Percentiles rank a stretch among this genome's conserved stretches.
These are phyloP conservation scores for Austrolebias charrua DNA, from an alignment of 2,797 vertebrate species.

Conservation along the genomic window DNA sequence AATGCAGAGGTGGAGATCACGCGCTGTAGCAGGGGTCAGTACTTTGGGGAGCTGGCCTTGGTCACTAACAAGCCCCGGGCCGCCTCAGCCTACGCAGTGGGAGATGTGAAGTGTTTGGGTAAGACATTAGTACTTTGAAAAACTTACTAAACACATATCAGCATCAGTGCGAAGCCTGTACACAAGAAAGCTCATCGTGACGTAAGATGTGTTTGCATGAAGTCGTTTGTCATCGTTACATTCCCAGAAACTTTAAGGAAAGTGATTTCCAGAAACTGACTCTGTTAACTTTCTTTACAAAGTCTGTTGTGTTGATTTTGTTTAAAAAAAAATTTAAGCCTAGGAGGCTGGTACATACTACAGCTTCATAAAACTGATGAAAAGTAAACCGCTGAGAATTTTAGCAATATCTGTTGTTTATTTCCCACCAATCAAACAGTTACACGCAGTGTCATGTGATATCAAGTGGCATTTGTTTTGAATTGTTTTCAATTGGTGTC, in stretches of 20 bases:
- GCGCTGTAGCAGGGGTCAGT: slow-evolving; percentile 92
- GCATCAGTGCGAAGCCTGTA: neutral
- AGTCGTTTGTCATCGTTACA: neutral
- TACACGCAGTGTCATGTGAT: slow-evolving; percentile 6
- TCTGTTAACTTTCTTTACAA: neutral
- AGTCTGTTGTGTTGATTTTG: neutral
- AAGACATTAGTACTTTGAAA: slow-evolving; percentile 55
- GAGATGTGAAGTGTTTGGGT: slow-evolving; percentile 95
- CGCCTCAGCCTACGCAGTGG: slow-evolving; percentile 94
- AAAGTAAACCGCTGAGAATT: slow-evolving; percentile 9
- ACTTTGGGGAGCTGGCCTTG: slow-evolving; percentile 97
- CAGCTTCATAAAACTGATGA: slow-evolving; percentile 5
- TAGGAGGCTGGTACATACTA: neutral
- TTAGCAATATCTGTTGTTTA: neutral
- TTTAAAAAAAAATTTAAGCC: too few species aligned
- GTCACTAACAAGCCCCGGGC: slow-evolving; percentile 99
- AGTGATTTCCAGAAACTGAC: neutral
- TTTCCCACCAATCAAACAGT: slow-evolving; percentile 7
- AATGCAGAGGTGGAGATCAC: slow-evolving; percentile 94
- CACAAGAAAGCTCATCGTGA: neutral
- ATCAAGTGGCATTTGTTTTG: slow-evolving; percentile 35
- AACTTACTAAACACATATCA: slow-evolving; percentile 3
- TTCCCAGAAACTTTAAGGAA: neutral
- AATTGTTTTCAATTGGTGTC: slow-evolving; percentile 10
- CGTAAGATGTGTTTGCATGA: neutral